These are phyloP conservation scores for Coleophora deauratella DNA, from an alignment of 2,888 invertebrate genomes.

Conservation along the genomic window DNA sequence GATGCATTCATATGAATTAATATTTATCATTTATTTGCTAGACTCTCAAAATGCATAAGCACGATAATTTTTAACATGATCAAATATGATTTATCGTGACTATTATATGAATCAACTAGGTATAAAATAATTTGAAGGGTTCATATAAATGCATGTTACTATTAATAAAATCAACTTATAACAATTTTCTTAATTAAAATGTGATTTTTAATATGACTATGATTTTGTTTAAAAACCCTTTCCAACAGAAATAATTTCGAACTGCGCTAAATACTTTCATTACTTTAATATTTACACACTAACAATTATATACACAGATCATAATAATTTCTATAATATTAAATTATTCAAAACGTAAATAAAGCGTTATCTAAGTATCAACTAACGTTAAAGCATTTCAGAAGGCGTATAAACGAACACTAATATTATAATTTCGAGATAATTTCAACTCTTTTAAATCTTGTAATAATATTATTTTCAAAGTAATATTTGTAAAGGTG, in stretches of 20 bases:
- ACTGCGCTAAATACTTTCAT: constrained; percentile 46
- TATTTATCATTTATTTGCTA: background rate
- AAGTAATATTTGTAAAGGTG: background rate
- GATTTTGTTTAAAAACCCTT: constrained; percentile 12
- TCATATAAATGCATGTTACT: too few species aligned
- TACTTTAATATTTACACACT: constrained; percentile 61
- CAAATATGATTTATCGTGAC: too few species aligned
- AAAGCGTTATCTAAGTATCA: constrained; percentile 47
- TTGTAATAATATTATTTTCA: constrained; percentile 3
- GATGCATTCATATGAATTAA: background rate
- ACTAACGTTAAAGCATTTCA: constrained; percentile 68
- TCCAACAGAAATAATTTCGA: constrained; percentile 36
- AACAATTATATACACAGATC: constrained; percentile 69
- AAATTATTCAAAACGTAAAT: constrained; percentile 28
- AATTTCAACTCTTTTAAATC: constrained; percentile 11
- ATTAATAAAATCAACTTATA: too few species aligned
- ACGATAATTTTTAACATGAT: too few species aligned
- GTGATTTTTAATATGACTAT: constrained; percentile 5
- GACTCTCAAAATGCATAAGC: too few species aligned
- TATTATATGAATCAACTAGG: too few species aligned
- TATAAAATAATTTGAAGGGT: too few species aligned
- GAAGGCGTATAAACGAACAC: constrained; percentile 68
- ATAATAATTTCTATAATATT: constrained; percentile 41
- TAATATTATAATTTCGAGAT: constrained; percentile 30
- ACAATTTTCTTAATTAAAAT: too few species aligned